Percentiles rank a stretch among this genome's conserved stretches.
phyloP scores from a whole-genome alignment of 2,888 invertebrate genomes.

The Chironomus riparius region DNA sequence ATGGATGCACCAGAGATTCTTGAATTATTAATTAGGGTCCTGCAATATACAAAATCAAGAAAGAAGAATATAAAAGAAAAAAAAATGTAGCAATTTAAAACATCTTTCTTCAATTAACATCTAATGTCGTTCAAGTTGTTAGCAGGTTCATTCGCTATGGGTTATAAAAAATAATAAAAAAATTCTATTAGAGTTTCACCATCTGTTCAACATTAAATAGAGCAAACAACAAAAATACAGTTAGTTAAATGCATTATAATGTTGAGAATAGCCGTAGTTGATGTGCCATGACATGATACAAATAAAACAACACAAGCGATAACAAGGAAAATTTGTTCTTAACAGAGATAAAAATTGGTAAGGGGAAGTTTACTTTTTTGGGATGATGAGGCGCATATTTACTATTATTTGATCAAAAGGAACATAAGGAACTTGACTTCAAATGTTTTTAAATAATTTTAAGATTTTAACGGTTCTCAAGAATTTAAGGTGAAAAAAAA shows the following conservation, averaged over 20 bases:
- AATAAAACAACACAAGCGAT: slow-evolving; percentile 12
- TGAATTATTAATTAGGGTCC: slow-evolving; percentile 24
- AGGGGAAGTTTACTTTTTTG: no score
- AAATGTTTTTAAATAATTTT: no score
- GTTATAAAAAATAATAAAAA: slow-evolving; percentile 25
- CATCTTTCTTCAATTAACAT: slow-evolving; percentile 21
- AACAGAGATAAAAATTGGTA: neutral
- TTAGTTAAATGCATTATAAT: neutral
- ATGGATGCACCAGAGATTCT: slow-evolving; percentile 25
- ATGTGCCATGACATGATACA: neutral
- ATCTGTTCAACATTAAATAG: slow-evolving; percentile 26
- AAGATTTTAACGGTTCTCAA: no score
- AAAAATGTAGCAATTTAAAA: neutral
- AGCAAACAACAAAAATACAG: neutral
- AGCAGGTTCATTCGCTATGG: slow-evolving; percentile 19
- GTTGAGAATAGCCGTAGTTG: neutral
- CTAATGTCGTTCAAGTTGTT: slow-evolving; percentile 18
- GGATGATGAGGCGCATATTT: no score
- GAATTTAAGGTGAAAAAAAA: neutral
- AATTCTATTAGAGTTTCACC: slow-evolving; percentile 25
- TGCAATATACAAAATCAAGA: slow-evolving; percentile 22
- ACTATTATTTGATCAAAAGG: no score
- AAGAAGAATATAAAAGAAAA: neutral
- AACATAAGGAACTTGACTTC: no score
- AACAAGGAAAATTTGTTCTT: neutral